Evolutionary conservation across 2,888 invertebrate species (phyloP).

Genomic region (Orgyia antiqua): DNA sequence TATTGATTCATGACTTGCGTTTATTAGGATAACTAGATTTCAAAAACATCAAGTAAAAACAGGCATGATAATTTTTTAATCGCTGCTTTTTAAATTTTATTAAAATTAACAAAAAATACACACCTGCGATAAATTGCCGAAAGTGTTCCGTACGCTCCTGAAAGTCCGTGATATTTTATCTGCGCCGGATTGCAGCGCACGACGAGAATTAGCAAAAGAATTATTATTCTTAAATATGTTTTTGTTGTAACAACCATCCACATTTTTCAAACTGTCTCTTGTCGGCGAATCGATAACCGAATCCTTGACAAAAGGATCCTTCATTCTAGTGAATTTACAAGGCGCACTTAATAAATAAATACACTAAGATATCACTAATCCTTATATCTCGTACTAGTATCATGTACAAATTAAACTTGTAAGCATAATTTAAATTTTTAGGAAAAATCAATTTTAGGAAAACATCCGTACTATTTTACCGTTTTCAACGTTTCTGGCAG

Average conservation of each 20-base stretch:
- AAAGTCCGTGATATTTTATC: constrained; percentile 83
- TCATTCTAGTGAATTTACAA: constrained; percentile 43
- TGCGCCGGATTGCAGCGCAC: constrained; percentile 81
- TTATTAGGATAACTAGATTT: too few relatives aligned
- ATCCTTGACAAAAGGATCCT: constrained; percentile 65
- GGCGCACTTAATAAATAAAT: constrained; percentile 17
- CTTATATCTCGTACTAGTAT: constrained; percentile 13
- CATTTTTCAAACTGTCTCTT: constrained; percentile 57
- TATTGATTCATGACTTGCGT: too few relatives aligned
- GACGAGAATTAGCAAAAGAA: constrained; percentile 80
- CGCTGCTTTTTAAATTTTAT: too few relatives aligned
- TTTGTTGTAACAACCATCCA: constrained; percentile 66
- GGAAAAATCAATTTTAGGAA: too few relatives aligned
- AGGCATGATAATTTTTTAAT: too few relatives aligned
- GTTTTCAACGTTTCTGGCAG: too few relatives aligned
- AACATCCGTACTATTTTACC: too few relatives aligned
- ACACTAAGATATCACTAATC: constrained; percentile 12
- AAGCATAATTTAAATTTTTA: constrained; percentile 32
- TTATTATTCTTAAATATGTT: constrained; percentile 61
- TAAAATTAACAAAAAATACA: too few relatives aligned
- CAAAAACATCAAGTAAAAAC: too few relatives aligned
- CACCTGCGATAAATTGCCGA: constrained; percentile 84
- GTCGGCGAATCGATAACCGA: constrained; percentile 65
- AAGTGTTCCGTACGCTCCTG: constrained; percentile 80
- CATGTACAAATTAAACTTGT: constrained; percentile 24